These are phyloP conservation scores for Rhodinocichla rosea DNA, from an alignment of 2,113 vertebrate species.

Conservation along the genomic window DNA sequence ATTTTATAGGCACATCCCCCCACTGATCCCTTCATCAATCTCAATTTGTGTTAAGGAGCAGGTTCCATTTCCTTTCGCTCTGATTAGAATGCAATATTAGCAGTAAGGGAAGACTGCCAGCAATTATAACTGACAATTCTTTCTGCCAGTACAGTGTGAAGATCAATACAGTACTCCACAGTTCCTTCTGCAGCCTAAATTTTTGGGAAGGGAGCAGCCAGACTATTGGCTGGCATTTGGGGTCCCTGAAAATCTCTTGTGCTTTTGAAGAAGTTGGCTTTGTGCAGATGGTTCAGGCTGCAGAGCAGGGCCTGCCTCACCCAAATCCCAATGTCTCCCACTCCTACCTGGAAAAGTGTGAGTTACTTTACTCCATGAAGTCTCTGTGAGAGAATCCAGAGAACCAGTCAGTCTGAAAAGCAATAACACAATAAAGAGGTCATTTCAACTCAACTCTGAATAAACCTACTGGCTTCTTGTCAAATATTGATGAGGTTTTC, in stretches of 20 bases:
- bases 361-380: slow-evolving; percentile 80
- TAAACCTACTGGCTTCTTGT: background rate
- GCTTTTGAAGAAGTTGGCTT: background rate
- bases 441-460: background rate
- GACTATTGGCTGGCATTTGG: background rate
- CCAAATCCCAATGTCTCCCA: background rate
- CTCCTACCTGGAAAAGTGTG: slow-evolving; percentile 83
- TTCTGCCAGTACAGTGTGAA: background rate
- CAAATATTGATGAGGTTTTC: background rate
- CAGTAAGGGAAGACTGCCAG: background rate
- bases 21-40: background rate
- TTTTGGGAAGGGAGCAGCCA: background rate
- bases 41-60: background rate
- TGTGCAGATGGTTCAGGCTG: background rate
- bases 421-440: background rate
- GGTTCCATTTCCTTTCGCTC: background rate
- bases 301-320: background rate
- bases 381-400: slow-evolving; percentile 90
- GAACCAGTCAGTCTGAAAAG: slow-evolving; percentile 86
- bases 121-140: background rate
- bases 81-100: background rate
- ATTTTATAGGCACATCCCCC: background rate
- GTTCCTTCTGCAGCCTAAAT: background rate
- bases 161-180: background rate
- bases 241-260: background rate